Conservation (phyloP, 2,113 vertebrate genomes). For the Cottus gobio region DNA sequence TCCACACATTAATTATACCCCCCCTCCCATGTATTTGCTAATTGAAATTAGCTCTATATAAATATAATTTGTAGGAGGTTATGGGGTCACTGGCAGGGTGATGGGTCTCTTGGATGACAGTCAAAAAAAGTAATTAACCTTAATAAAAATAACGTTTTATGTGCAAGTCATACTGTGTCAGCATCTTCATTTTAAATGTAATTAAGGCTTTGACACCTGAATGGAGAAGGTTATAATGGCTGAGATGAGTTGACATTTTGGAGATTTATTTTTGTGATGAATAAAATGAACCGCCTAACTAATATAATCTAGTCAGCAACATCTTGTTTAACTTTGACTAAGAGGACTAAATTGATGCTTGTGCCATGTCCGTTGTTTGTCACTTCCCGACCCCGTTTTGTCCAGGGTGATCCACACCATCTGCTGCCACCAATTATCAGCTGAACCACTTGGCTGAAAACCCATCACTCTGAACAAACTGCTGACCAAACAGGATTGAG, state of each 20-base stretch:
- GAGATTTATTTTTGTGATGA: not conserved
- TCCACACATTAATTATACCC: not conserved
- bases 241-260: slow-evolving; percentile 35
- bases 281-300: not conserved
- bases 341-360: not conserved
- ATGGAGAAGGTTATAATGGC: slow-evolving; percentile 23
- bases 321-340: not conserved
- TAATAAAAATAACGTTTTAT: slow-evolving; percentile 31
- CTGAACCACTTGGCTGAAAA: slow-evolving; percentile 40
- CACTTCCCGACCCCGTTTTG: slow-evolving; percentile 6
- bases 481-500: slow-evolving; percentile 41
- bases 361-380: not conserved
- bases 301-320: not conserved
- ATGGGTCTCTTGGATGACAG: slow-evolving; percentile 25
- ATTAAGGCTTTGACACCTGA: slow-evolving; percentile 57
- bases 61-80: not conserved
- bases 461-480: slow-evolving; percentile 29
- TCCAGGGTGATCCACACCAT: slow-evolving; percentile 19
- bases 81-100: slow-evolving; percentile 30
- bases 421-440: slow-evolving; percentile 44
- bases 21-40: not conserved
- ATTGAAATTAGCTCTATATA: not conserved
- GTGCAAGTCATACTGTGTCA: slow-evolving; percentile 24
- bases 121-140: slow-evolving; percentile 58
- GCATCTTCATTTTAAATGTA: slow-evolving; percentile 36